Percentiles rank a stretch among this genome's conserved stretches.
Conservation (phyloP, 2,888 invertebrate genomes). For the Rhabditoides inermis region DNA sequence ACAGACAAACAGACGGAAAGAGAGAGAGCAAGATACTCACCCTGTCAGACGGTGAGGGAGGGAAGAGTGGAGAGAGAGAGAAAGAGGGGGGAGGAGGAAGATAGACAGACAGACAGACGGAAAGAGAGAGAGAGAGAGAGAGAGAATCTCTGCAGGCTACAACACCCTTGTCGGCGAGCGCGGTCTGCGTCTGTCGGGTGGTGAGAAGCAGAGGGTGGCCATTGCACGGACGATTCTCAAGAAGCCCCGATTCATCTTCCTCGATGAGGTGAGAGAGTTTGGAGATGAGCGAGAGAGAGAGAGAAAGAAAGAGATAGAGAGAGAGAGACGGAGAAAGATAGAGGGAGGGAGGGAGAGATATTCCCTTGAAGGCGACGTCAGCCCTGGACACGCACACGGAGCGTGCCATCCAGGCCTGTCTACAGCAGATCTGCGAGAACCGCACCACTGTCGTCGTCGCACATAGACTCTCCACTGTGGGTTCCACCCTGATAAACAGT, state of each 20-base stretch:
- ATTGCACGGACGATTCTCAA: slow-evolving; percentile 90
- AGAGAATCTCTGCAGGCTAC: slow-evolving; percentile 49
- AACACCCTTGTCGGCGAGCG: slow-evolving; percentile 73
- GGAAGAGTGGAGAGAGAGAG: slow-evolving; percentile 78
- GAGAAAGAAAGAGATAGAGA: too few species aligned
- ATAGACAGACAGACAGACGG: slow-evolving; percentile 80
- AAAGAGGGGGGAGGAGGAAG: slow-evolving; percentile 84
- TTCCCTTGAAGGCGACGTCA: slow-evolving; percentile 61
- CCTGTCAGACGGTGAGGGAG: slow-evolving; percentile 69
- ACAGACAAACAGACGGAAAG: too few species aligned
- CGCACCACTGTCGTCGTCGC: slow-evolving; percentile 88
- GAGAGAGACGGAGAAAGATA: too few species aligned
- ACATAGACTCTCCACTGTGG: slow-evolving; percentile 77
- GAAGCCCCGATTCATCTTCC: slow-evolving; percentile 75
- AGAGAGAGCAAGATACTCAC: too few species aligned
- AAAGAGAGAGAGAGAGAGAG: slow-evolving; percentile 62
- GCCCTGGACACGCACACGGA: slow-evolving; percentile 92
- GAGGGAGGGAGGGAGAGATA: too few species aligned
- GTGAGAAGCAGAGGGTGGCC: slow-evolving; percentile 93
- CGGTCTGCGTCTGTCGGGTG: slow-evolving; percentile 85
- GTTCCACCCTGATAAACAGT: too few species aligned
- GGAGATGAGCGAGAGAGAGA: too few species aligned
- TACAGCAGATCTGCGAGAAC: slow-evolving; percentile 67
- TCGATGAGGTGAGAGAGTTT: slow-evolving; percentile 69
- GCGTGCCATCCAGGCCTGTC: slow-evolving; percentile 67